Base-by-base conservation (phyloP, 2,113 vertebrate genomes). In the Crotalus horridus region DNA sequence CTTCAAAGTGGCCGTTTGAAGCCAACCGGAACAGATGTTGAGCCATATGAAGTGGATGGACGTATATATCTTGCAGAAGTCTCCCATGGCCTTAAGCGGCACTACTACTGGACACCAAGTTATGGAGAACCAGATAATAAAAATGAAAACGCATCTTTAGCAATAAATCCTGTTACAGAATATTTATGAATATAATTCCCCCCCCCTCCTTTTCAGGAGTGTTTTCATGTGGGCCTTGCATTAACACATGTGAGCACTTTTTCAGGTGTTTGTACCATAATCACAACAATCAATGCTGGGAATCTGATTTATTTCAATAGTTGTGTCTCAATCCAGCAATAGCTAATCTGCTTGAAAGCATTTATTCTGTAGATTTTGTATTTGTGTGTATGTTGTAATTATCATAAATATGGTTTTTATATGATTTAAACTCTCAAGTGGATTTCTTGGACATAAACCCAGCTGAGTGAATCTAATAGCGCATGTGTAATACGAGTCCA, bases 21-120 rank as follows among this genome's bases (percentile, higher is more conserved):
- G 17, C 93, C 90, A 4, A 90, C 89, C 0, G 95, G 97, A 33
- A 99, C 98, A 0, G 99, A 99, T 0, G 98, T 99, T 89, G 96
- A 96, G 2, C 96, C 98, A 0, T 99, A 97, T 51, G 90, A 95
- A 93, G 98, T 97, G 85, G 98, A 98, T 0, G 98, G 97, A 17
- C 92, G 1, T 0, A 6, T 97, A 23, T 95, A 97, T 90, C 98
- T 99, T 3, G 97, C 99, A 0, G 97, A 99, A 95, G 96, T 97
- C 39, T 98, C 96, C 94, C 97, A 98, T 9, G 97, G 98, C 89
- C 97, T 99, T 87, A 97, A 94, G 91, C 98, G 59, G 90, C 97
- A 97, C 94, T 98, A 98, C 93, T 98, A 98, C 93, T 97, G 97
- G 97, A 95, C 94, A 4, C 97, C 98, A 21, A 92, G 92, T 55